Base-by-base conservation (phyloP, 37 sponge, comb jelly and placozoan species). In the Cladorhizidae sp. region DNA sequence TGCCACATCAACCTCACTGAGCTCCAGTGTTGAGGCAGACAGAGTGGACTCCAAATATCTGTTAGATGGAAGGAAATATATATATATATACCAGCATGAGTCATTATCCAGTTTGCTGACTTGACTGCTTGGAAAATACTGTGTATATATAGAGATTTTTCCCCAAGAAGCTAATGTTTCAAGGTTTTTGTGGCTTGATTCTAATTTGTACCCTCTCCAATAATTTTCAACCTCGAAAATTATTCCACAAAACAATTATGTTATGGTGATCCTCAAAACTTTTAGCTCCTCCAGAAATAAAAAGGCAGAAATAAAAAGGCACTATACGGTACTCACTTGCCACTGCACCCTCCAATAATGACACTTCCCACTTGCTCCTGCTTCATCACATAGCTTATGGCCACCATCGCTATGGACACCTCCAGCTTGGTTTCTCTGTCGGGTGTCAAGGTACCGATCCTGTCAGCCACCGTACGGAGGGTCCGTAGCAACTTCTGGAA, bases 381-480 rank as follows among this genome's bases (percentile, higher is more conserved):
- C 22, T 28, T 35, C 40, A 78, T 42, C 1, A 89, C 32, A 43
- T 89, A 89, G 35, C 71, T 63, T 22, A 89, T 79, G 45, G 89
- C 84, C 18, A 89, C 89, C 84, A 83, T 89, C 29, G 89, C 89
- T 41, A 89, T 79, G 39, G 84, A 64, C 17, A 82, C 88, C 33
- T 52, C 61, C 22, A 67, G 1, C 29, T 38, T 1, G 12, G 68
- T 32, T 21, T 31, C 57, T 43, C 62, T 64, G 71, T 11, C 31
- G 0, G 68, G 43, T 1, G 20, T 29, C 31, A 85, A 20, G 0
- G 76, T 28, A 35, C 52, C 31, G 38, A 59, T 78, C 59, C 81
- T 67, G 67, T 80, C 85, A 50, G 90, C 90, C 40, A 90, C 45
- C 29, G 0, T 21, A 11, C 64, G 57, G 18, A 90, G 81, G 25